Evolutionary conservation across 1,140 invertebrate genomes (phyloP).

Genomic region (Aricia agestis): DNA sequence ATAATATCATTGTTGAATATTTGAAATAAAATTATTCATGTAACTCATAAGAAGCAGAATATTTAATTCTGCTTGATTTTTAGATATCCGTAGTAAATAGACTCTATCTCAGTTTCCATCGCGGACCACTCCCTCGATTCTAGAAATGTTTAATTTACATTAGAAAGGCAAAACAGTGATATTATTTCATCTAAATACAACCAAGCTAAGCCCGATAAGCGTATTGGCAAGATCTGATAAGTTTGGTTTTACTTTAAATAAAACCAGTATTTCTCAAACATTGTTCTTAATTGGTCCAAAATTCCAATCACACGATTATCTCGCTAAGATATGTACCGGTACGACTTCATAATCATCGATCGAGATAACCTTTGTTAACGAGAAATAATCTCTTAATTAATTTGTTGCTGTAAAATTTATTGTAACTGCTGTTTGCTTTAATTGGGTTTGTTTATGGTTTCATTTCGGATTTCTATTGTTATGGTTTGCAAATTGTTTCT

Average conservation of each 20-base stretch:
- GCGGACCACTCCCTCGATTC: neutral
- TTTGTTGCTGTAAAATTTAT: conserved; percentile 8
- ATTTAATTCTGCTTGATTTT: neutral
- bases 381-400: conserved; percentile 15
- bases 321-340: neutral
- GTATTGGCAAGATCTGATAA: neutral
- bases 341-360: conserved; percentile 15
- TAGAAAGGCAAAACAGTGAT: neutral
- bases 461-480: neutral
- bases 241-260: conserved; percentile 4
- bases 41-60: neutral
- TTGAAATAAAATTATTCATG: too few species aligned
- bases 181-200: conserved; percentile 4
- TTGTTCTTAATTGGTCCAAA: conserved; percentile 13
- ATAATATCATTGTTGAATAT: too few species aligned
- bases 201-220: neutral
- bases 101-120: neutral
- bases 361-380: conserved; percentile 14
- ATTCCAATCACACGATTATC: conserved; percentile 6
- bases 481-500: neutral
- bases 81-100: neutral
- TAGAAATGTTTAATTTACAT: conserved; percentile 2
- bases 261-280: conserved; percentile 16
- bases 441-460: neutral
- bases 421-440: neutral